Evolutionary conservation across 37 sponge, comb jelly and placozoan genomes (phyloP), one percentile per base, ranked within the genome.

Genomic region (Dysidea cf. avara): DNA sequence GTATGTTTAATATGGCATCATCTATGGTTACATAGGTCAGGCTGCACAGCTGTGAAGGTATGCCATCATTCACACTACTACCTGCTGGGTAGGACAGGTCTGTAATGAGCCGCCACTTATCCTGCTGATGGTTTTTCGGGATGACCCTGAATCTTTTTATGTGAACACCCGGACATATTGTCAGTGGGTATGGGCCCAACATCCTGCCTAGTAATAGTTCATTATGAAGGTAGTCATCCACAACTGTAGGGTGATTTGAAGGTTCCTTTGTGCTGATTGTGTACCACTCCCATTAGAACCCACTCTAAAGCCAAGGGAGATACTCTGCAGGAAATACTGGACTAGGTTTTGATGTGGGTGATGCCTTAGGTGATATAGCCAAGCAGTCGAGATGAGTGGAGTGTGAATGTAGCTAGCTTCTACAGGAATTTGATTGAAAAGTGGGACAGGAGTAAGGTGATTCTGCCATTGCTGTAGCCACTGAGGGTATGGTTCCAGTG

Each of bases 1-100:
- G 16, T 18, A 78, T 20, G 9, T 24, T 36, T 22, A 18, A 2
- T 1, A 48, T 63, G 25, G 71, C 80, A 30, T n/a, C n/a, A n/a
- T n/a, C n/a, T n/a, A n/a, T n/a, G n/a, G n/a, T n/a, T n/a, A n/a
- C n/a, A n/a, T n/a, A n/a, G n/a, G n/a, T n/a, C n/a, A n/a, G n/a
- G n/a, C n/a, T n/a, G n/a, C n/a, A n/a, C n/a, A n/a, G n/a, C 38
- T 17, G 29, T 37, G 0, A n/a, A 25, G 38, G 31, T 18, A 73
- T 73, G 14, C 74, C 74, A 58, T 22, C 43, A 46, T 58, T 73
- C 18, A 73, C 61, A 21, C 74, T 73, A 18, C 25, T 46, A 22
- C 61, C 61, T 47, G 36, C 74, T 40, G 74, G 74, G 39, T 25
- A 38, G 1, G 48, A 58, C 12, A 61, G 52, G 33, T 75, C 64